phyloP scores from a whole-genome alignment of 2,888 invertebrate genomes.

The Augochlorella aurata region DNA sequence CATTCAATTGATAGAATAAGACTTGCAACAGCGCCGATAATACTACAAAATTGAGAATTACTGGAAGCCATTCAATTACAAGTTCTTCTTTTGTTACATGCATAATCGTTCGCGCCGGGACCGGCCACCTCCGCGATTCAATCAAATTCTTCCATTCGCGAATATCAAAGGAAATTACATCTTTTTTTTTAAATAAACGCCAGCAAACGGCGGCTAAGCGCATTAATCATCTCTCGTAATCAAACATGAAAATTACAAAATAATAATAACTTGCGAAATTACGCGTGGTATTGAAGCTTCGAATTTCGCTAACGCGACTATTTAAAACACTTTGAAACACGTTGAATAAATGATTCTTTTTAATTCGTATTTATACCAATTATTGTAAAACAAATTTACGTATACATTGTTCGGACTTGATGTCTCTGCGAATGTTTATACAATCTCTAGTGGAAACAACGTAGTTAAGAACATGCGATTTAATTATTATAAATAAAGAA shows the following conservation, averaged over 20 bases:
- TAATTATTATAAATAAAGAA: too few relatives aligned
- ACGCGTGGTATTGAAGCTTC: neutral
- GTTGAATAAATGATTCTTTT: too few relatives aligned
- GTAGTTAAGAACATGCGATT: too few relatives aligned
- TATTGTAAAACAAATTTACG: too few relatives aligned
- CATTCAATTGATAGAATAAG: conserved; percentile 57
- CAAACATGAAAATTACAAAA: neutral
- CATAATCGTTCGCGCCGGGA: neutral
- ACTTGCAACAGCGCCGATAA: conserved; percentile 31
- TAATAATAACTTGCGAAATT: neutral
- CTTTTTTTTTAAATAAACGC: neutral
- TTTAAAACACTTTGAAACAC: too few relatives aligned
- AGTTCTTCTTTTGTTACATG: neutral
- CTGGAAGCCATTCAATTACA: neutral
- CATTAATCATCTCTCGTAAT: neutral
- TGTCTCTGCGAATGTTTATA: too few relatives aligned
- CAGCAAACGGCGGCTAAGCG: neutral
- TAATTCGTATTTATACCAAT: too few relatives aligned
- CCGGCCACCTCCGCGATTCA: neutral
- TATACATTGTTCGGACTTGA: too few relatives aligned
- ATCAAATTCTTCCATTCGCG: neutral
- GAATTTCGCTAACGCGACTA: neutral
- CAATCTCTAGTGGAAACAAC: too few relatives aligned
- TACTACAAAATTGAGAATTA: conserved; percentile 9
- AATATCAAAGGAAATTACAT: neutral